Evolutionary conservation across 2,797 vertebrate genomes (phyloP).

Genomic region (Semaprochilodus insignis): DNA sequence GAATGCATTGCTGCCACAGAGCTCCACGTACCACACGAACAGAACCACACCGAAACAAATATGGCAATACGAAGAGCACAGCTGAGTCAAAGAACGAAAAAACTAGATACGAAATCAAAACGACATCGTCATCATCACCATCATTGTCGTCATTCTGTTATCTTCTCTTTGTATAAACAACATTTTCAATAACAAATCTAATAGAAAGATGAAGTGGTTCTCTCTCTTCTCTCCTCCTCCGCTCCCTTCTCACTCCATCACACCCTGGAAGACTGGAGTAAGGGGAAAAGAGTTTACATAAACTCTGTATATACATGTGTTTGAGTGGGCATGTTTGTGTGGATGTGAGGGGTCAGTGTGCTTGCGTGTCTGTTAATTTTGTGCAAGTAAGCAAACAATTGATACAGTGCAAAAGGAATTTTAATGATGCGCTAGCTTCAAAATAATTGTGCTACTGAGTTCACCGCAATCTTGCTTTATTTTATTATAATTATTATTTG

Average conservation of each 20-base stretch:
- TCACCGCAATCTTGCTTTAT: not conserved
- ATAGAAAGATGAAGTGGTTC: constrained; percentile 75
- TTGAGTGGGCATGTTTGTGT: not conserved
- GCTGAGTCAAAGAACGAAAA: constrained; percentile 56
- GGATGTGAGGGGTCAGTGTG: not conserved
- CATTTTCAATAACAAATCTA: constrained; percentile 64
- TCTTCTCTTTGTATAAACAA: constrained; percentile 56
- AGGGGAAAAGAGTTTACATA: constrained; percentile 32
- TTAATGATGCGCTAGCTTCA: constrained; percentile 23
- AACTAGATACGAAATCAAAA: constrained; percentile 57
- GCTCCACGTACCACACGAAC: constrained; percentile 64
- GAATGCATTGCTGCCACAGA: constrained; percentile 63
- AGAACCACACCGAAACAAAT: constrained; percentile 53
- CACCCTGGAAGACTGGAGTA: constrained; percentile 76
- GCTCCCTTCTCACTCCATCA: constrained; percentile 67
- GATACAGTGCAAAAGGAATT: constrained; percentile 23
- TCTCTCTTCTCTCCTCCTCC: constrained; percentile 70
- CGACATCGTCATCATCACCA: constrained; percentile 42
- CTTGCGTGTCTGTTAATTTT: constrained; percentile 23
- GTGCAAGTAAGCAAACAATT: constrained; percentile 39
- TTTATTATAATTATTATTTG: not conserved
- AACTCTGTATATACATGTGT: constrained; percentile 14
- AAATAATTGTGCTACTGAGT: constrained; percentile 45
- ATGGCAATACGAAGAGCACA: constrained; percentile 61
- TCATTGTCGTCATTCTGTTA: constrained; percentile 55